Percentiles rank a stretch among this genome's conserved stretches.
These are phyloP conservation scores for Manacus vitellinus DNA, from an alignment of 2,113 vertebrate genomes.

Conservation along the genomic window DNA sequence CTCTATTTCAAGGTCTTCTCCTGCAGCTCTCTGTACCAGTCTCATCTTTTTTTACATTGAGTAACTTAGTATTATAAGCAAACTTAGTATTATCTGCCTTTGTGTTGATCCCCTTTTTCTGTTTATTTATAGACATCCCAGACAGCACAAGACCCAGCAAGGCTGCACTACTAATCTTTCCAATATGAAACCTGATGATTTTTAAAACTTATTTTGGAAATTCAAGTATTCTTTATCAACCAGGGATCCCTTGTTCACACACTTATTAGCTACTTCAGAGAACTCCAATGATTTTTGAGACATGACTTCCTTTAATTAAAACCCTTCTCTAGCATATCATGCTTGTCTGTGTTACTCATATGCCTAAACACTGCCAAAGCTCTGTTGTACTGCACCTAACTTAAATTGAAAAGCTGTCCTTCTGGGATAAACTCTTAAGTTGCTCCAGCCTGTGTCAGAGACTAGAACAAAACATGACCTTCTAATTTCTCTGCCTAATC, in stretches of 20 bases:
- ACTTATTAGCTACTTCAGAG: not conserved
- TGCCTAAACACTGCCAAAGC: not conserved
- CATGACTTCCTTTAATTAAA: not conserved
- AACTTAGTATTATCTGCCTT: not conserved
- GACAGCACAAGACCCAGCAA: not conserved
- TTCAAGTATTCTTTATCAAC: not conserved
- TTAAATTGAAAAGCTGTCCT: not conserved
- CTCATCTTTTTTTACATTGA: not conserved
- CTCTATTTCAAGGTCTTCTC: not conserved
- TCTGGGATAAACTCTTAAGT: not conserved
- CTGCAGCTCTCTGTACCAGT: not conserved
- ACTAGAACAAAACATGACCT: not conserved
- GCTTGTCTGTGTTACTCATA: not conserved
- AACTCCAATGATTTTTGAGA: not conserved
- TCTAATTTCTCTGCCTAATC: constrained; percentile 14
- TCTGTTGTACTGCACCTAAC: not conserved
- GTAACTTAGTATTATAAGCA: not conserved
- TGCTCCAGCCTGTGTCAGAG: not conserved
- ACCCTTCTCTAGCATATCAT: not conserved
- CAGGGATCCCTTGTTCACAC: not conserved
- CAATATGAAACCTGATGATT: not conserved
- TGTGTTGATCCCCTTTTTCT: not conserved
- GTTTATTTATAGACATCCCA: not conserved
- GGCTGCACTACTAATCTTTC: not conserved
- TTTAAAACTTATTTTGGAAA: not conserved